phyloP scores from a whole-genome alignment of 2,797 vertebrate species.

The Astyanax mexicanus region DNA sequence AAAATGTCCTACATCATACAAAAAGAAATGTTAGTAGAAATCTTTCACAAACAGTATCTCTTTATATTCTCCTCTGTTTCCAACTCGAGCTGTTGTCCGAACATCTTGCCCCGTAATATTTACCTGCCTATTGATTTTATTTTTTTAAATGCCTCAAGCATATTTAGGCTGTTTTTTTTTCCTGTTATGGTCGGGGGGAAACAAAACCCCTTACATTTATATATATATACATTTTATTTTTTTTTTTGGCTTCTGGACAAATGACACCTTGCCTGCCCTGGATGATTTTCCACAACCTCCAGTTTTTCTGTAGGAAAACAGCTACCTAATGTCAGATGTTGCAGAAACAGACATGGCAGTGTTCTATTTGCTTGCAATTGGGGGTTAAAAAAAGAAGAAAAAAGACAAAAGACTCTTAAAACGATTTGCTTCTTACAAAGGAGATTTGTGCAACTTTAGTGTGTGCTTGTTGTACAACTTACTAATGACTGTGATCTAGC shows the following conservation, averaged over 20 bases:
- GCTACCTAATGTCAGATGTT: slow-evolving; percentile 67
- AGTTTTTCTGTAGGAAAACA: slow-evolving; percentile 75
- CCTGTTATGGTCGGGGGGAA: neutral
- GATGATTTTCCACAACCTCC: slow-evolving; percentile 71
- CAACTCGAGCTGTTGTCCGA: slow-evolving; percentile 66
- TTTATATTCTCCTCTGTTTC: slow-evolving; percentile 64
- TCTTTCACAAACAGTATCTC: slow-evolving; percentile 42
- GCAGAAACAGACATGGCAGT: slow-evolving; percentile 65
- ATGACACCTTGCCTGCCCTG: slow-evolving; percentile 68
- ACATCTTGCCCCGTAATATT: slow-evolving; percentile 70
- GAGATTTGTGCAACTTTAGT: slow-evolving; percentile 79
- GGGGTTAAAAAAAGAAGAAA: slow-evolving; percentile 44
- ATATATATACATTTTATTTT: slow-evolving; percentile 6
- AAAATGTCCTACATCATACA: slow-evolving; percentile 53
- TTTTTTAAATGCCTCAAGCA: no score
- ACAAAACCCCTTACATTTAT: neutral
- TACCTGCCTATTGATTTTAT: slow-evolving; percentile 33
- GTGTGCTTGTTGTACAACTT: slow-evolving; percentile 84
- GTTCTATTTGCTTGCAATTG: slow-evolving; percentile 63
- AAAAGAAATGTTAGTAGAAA: slow-evolving; percentile 49
- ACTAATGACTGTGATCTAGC: slow-evolving; percentile 85
- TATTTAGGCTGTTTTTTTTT: slow-evolving; percentile 23
- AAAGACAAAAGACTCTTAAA: slow-evolving; percentile 53
- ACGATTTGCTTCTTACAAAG: slow-evolving; percentile 60
- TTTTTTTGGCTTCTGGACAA: slow-evolving; percentile 67